phyloP scores from a whole-genome alignment of 2,888 invertebrate genomes.

The Eilema griseolum region DNA sequence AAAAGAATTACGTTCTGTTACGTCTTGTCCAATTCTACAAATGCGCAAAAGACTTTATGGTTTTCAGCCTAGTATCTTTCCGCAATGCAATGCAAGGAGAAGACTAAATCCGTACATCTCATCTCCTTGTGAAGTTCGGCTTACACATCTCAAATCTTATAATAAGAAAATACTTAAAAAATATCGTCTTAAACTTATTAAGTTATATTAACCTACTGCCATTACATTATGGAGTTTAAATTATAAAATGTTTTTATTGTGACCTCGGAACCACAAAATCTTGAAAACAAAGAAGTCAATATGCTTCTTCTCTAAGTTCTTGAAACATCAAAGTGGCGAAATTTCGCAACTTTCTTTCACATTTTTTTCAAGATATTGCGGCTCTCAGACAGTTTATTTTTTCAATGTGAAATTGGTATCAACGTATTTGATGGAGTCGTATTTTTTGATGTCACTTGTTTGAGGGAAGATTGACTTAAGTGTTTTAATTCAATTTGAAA shows the following conservation, averaged over 20 bases:
- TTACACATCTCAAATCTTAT: no score
- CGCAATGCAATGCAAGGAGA: no score
- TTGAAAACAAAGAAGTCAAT: neutral
- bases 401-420: conserved; percentile 5
- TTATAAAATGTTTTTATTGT: neutral
- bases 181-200: no score
- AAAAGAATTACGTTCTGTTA: no score
- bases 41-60: no score
- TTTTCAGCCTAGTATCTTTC: no score
- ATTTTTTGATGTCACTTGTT: conserved; percentile 5
- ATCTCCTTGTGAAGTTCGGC: no score
- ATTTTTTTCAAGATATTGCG: neutral
- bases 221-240: neutral
- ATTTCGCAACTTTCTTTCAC: neutral
- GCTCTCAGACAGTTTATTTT: neutral
- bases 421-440: neutral
- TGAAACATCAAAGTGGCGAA: neutral
- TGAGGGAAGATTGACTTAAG: neutral
- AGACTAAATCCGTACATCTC: no score
- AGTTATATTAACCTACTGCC: neutral
- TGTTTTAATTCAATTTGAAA: neutral
- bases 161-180: no score
- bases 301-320: neutral
- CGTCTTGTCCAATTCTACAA: no score
- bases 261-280: neutral